Conservation (phyloP, 2,113 vertebrate genomes). For the Cryptotis parvus region DNA sequence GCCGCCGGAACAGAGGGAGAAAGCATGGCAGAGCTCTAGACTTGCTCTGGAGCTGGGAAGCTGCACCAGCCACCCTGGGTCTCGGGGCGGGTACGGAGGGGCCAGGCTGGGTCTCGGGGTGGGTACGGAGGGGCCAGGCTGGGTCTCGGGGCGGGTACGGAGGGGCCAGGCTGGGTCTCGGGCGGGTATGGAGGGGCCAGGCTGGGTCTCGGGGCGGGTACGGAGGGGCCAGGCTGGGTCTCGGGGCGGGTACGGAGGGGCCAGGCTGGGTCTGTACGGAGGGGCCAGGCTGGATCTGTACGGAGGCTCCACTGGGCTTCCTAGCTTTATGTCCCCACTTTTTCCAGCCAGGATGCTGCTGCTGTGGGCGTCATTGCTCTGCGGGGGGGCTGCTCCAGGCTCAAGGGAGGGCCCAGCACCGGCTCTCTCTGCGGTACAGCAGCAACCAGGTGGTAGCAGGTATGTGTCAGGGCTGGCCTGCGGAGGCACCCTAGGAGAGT, state of each 20-base stretch:
- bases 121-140: neutral
- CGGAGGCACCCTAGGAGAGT: neutral
- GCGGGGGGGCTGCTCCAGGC: conserved; percentile 30
- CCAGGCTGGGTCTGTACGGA: neutral
- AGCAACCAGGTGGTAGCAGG: conserved; percentile 2
- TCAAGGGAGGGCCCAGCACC: neutral
- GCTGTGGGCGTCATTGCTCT: conserved; percentile 42
- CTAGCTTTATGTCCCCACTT: neutral
- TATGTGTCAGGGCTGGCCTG: neutral
- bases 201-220: no score
- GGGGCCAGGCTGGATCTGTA: no score
- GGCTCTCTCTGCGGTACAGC: neutral
- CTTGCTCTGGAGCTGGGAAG: neutral
- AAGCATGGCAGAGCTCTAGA: neutral
- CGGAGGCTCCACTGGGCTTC: no score
- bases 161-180: neutral
- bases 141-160: no score
- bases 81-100: neutral
- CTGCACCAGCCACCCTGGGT: no score
- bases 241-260: no score
- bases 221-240: no score
- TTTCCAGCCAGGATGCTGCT: conserved; percentile 45
- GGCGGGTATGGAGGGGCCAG: neutral
- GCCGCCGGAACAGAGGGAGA: no score
- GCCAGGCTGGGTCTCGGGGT: neutral